Evolutionary conservation across 1,140 invertebrate genomes (phyloP), one percentile per base, ranked within the genome.

Genomic region (Adoxophyes honmai): DNA sequence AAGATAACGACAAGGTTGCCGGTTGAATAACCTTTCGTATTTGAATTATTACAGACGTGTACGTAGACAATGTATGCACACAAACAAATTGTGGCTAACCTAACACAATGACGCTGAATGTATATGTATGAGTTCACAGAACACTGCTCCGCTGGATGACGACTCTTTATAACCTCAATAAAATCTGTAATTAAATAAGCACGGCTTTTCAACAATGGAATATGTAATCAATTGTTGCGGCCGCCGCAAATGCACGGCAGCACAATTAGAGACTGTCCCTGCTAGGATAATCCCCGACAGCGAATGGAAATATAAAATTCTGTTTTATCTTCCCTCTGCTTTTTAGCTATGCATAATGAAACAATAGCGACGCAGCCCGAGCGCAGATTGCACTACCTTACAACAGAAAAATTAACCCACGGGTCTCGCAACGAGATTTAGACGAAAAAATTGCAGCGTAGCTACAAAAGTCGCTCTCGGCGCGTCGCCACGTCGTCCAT

Each of bases 1-100:
- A 48, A 48, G 66, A 69, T 72, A 69, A 61, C 61, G 36, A 36
- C 66, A 72, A 68, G 64, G 72, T 64, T 71, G 60, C 5, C 36
- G 57, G 72, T 64, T 70, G 60, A 75, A 75, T 18, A 67, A 68
- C 64, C 72, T 68, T 44, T 42, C 34, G 42, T 34, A 33, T 42
- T 21, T 57, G 48, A 53, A 38, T 55, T 60, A 55, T 52, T 36
- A 56, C 9, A 35, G 14, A 56, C 56, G 53, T 48, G 42, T 54
- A 52, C 56, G 48, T 55, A 63, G 42, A 44, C 55, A 48, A 48
- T 48, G 39, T 57, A 36, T 48, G 18, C 42, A 48, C 42, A 48
- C 36, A 53, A 35, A 53, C 37, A 59, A 48, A 54, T 53, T 55
- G 58, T 55, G 34, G 48, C 38, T 48, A 48, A 48, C 42, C 42